Evolutionary conservation across 2,113 vertebrate species (phyloP).

Genomic region (Manacus vitellinus): DNA sequence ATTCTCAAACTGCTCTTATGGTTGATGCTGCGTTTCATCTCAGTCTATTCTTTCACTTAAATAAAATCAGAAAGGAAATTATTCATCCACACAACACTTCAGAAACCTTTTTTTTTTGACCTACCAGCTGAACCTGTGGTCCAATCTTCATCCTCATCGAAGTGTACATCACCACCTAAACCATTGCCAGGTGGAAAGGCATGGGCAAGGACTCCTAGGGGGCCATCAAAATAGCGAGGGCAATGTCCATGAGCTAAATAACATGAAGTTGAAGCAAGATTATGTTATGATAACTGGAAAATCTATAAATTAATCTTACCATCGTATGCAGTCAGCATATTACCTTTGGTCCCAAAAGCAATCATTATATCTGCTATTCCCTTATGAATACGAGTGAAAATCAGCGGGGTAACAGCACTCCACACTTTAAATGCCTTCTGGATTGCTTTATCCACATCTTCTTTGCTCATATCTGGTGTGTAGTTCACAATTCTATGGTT

Average conservation of each 20-base stretch:
- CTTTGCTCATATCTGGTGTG: conserved; percentile 75
- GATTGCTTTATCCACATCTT: conserved; percentile 74
- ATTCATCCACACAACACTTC: background rate
- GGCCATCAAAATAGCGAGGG: conserved; percentile 77
- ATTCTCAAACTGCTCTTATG: background rate
- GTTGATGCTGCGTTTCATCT: background rate
- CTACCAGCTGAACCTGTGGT: conserved; percentile 68
- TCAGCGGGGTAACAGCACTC: conserved; percentile 73
- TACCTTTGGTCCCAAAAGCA: conserved; percentile 78
- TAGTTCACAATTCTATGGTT: conserved; percentile 73
- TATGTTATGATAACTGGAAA: background rate
- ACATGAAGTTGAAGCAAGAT: background rate
- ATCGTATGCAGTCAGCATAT: background rate
- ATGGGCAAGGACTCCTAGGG: conserved; percentile 74
- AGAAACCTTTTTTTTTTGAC: background rate
- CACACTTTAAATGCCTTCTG: conserved; percentile 73
- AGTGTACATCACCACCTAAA: conserved; percentile 80
- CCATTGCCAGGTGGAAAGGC: conserved; percentile 78
- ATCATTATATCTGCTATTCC: conserved; percentile 78
- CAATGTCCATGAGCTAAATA: conserved; percentile 73
- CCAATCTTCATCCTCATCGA: conserved; percentile 82
- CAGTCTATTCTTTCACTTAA: background rate
- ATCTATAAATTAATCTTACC: background rate
- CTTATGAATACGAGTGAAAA: conserved; percentile 64
- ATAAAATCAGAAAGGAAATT: background rate